Evolutionary conservation across 2,797 vertebrate genomes (phyloP).

Genomic region (Hapalemur alaotrensis): DNA sequence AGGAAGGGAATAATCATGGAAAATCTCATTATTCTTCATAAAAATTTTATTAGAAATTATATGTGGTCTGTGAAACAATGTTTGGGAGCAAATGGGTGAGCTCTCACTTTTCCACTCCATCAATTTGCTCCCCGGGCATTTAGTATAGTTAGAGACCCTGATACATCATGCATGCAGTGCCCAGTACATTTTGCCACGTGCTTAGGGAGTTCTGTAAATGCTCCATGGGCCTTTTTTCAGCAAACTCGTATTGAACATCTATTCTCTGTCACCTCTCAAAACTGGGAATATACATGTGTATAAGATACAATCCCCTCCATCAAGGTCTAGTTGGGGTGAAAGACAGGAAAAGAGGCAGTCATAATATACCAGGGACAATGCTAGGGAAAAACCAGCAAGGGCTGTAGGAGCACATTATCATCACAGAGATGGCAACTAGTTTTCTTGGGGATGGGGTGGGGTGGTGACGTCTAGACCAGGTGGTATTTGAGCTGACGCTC

Average conservation of each 20-base stretch:
- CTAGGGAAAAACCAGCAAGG: neutral
- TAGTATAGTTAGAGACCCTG: neutral
- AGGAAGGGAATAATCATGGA: neutral
- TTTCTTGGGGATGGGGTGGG: neutral
- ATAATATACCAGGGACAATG: neutral
- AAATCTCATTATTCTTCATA: neutral
- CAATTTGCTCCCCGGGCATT: neutral
- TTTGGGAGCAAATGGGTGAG: neutral
- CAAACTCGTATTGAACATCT: neutral
- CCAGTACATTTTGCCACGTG: neutral
- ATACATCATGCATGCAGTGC: neutral
- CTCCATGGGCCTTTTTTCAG: neutral
- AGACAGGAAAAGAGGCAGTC: neutral
- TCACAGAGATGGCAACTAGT: neutral
- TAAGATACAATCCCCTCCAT: neutral
- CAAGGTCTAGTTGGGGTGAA: neutral
- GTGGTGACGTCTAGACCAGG: neutral
- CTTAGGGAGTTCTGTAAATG: neutral
- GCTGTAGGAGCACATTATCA: neutral
- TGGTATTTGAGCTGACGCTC: slow-evolving; percentile 22
- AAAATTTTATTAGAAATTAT: neutral
- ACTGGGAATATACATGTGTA: neutral
- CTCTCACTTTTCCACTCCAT: neutral
- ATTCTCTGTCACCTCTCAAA: neutral
- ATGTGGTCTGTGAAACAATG: neutral